Percentiles rank a stretch among this genome's conserved stretches.
Evolutionary conservation across 1,140 invertebrate species (phyloP).

Genomic region (Halesus radiatus): DNA sequence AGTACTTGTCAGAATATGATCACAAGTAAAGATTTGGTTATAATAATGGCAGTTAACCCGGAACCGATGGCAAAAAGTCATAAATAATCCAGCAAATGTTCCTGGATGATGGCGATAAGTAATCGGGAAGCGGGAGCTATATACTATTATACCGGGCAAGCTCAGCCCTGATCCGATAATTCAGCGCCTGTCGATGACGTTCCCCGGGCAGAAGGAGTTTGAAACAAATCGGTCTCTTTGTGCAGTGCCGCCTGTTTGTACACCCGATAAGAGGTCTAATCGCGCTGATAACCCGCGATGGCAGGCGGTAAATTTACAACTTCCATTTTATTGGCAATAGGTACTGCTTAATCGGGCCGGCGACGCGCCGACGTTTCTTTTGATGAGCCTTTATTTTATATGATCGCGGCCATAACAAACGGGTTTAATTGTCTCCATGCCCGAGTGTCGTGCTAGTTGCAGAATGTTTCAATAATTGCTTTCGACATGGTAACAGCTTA

Average conservation of each 20-base stretch:
- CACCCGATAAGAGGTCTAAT: slow-evolving; percentile 28
- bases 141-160: neutral
- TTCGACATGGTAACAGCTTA: no score
- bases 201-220: neutral
- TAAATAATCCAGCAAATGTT: no score
- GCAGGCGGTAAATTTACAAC: slow-evolving; percentile 37
- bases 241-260: slow-evolving; percentile 5
- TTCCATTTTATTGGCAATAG: slow-evolving; percentile 40
- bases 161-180: slow-evolving; percentile 18
- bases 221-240: slow-evolving; percentile 25
- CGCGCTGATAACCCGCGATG: slow-evolving; percentile 38
- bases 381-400: slow-evolving; percentile 29
- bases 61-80: no score
- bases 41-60: no score
- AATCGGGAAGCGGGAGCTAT: neutral
- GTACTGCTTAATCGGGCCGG: slow-evolving; percentile 29
- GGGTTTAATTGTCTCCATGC: slow-evolving; percentile 14
- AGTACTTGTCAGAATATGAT: no score
- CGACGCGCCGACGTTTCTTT: slow-evolving; percentile 26
- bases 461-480: no score
- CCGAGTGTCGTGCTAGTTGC: neutral
- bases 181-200: slow-evolving; percentile 1
- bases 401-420: neutral
- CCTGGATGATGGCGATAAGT: no score
- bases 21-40: no score